These are phyloP conservation scores for Neocrepidodera transversa DNA, from an alignment of 2,888 invertebrate genomes.

Conservation along the genomic window DNA sequence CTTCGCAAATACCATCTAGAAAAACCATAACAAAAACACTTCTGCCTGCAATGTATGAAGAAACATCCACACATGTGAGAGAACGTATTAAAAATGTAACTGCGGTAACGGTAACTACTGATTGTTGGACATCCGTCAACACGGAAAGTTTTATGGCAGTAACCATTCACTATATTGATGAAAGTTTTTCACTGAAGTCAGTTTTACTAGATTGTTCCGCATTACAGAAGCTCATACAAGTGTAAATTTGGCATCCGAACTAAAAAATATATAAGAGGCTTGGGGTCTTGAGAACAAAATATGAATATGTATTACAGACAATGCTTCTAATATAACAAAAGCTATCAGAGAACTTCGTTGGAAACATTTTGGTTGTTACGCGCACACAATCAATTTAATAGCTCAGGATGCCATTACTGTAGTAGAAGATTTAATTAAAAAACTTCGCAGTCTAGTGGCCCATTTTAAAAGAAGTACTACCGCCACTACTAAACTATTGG, in stretches of 20 bases:
- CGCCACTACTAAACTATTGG: slow-evolving; percentile 4
- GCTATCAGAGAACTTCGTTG: slow-evolving; percentile 33
- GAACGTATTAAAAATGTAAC: slow-evolving; percentile 20
- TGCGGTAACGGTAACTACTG: slow-evolving; percentile 45
- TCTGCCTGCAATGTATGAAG: slow-evolving; percentile 28
- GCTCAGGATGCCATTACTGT: neutral
- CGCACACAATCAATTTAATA: slow-evolving; percentile 42
- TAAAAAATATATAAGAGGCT: slow-evolving; percentile 32
- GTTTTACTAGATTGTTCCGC: slow-evolving; percentile 39
- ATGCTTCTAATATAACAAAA: slow-evolving; percentile 42
- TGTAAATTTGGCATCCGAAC: slow-evolving; percentile 40
- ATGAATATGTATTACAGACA: slow-evolving; percentile 40
- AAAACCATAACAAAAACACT: slow-evolving; percentile 21
- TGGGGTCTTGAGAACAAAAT: slow-evolving; percentile 39
- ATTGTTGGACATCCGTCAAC: slow-evolving; percentile 48
- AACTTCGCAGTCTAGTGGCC: neutral
- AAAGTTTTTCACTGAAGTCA: slow-evolving; percentile 43
- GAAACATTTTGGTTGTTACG: slow-evolving; percentile 41
- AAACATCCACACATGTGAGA: slow-evolving; percentile 11
- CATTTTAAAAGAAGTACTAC: neutral
- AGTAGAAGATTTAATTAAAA: slow-evolving; percentile 28
- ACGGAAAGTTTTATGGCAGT: slow-evolving; percentile 45
- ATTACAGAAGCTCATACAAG: slow-evolving; percentile 42
- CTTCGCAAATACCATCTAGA: slow-evolving; percentile 23
- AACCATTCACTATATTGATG: slow-evolving; percentile 44